These are phyloP conservation scores for Circaetus gallicus DNA, from an alignment of 2,113 vertebrate genomes.

Conservation along the genomic window DNA sequence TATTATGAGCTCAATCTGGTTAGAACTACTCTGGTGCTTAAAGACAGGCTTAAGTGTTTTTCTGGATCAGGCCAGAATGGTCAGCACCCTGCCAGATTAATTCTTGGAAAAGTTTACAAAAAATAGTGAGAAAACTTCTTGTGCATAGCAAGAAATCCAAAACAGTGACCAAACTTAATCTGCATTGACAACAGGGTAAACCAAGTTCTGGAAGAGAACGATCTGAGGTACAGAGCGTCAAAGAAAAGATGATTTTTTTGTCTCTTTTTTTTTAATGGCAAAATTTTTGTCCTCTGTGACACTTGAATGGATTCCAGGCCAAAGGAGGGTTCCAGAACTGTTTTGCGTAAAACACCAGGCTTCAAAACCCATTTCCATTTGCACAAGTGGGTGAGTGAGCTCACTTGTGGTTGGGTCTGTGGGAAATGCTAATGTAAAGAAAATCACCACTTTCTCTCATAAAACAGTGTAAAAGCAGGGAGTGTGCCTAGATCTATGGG, in stretches of 20 bases:
- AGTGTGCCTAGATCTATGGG: not conserved
- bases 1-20: conserved; percentile 60
- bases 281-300: not conserved
- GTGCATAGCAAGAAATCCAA: conserved; percentile 49
- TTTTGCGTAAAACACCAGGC: not conserved
- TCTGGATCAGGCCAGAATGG: conserved; percentile 58
- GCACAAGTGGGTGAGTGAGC: fast-evolving
- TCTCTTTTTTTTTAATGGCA: not conserved
- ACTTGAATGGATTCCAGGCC: not conserved
- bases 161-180: conserved; percentile 8
- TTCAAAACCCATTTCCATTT: not conserved
- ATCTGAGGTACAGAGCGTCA: not conserved
- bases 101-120: conserved; percentile 37
- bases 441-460: not conserved
- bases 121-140: conserved; percentile 32
- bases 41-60: conserved; percentile 59
- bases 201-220: conserved; percentile 38
- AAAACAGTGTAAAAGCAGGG: not conserved
- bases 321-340: not conserved
- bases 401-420: not conserved
- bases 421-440: not conserved
- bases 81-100: conserved; percentile 45
- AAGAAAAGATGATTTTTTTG: not conserved
- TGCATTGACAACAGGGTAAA: not conserved
- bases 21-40: conserved; percentile 50